Evolutionary conservation across 2,797 vertebrate species (phyloP).

Genomic region (Rhyacichthys aspro): DNA sequence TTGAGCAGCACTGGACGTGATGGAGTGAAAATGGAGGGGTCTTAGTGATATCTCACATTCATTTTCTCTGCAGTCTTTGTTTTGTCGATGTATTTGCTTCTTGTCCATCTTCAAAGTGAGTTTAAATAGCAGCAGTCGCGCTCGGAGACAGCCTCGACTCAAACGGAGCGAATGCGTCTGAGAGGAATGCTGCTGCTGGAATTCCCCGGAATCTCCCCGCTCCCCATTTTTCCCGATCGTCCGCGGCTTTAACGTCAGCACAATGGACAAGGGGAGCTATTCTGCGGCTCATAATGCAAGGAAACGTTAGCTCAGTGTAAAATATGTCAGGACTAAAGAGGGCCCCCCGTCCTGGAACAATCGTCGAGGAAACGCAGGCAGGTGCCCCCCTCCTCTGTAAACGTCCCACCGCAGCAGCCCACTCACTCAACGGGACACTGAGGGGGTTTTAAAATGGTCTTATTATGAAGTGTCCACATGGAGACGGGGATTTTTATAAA

Average conservation of each 20-base stretch:
- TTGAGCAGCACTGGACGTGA: not conserved
- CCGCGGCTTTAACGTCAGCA: conserved; percentile 59
- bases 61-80: too few species aligned
- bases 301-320: conserved; percentile 71
- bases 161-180: conserved; percentile 32
- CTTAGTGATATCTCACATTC: too few species aligned
- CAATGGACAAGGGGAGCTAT: conserved; percentile 71
- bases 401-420: conserved; percentile 51
- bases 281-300: conserved; percentile 74
- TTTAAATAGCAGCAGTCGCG: too few species aligned
- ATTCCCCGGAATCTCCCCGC: conserved; percentile 68
- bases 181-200: conserved; percentile 70
- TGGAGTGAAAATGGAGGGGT: too few species aligned
- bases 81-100: too few species aligned
- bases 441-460: conserved; percentile 39
- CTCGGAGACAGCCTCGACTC: too few species aligned
- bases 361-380: conserved; percentile 67
- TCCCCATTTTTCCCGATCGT: conserved; percentile 48
- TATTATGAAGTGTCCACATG: too few species aligned
- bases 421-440: conserved; percentile 27
- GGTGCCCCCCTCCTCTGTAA: conserved; percentile 74
- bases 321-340: conserved; percentile 58
- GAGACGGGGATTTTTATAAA: too few species aligned
- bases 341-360: conserved; percentile 68
- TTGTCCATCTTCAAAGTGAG: too few species aligned